A percentile compares a stretch with the other conserved stretches of the same genome.
These are phyloP conservation scores for Cassiopea xamachana DNA, from an alignment of 30 jellyfish, hydroid and myxozoan species.

Conservation along the genomic window DNA sequence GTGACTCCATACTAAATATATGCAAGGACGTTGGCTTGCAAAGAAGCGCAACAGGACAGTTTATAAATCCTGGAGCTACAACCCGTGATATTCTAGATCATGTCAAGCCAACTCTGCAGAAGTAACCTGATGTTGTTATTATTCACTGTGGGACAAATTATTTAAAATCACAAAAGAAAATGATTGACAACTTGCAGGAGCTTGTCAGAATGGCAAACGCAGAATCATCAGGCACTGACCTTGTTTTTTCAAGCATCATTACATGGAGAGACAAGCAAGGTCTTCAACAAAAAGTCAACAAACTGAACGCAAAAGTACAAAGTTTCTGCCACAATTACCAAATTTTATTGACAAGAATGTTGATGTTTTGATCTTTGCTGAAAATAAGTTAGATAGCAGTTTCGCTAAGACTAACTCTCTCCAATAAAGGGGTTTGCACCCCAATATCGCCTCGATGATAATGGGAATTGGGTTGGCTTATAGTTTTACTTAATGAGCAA, in stretches of 20 bases:
- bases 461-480: not conserved
- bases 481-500: not conserved
- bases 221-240: no score
- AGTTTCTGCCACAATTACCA: no score
- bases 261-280: no score
- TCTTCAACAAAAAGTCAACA: no score
- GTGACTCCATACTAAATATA: not conserved
- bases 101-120: not conserved
- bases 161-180: not conserved
- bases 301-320: no score
- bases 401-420: not conserved
- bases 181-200: no score
- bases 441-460: not conserved
- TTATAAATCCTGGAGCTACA: not conserved
- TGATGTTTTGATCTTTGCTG: no score
- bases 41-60: not conserved
- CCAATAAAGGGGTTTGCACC: not conserved
- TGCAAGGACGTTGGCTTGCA: not conserved
- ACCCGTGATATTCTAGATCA: not conserved
- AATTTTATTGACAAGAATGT: no score
- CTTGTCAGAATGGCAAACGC: no score
- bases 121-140: not conserved
- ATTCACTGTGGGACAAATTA: not conserved
- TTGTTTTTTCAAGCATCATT: no score
- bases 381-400: no score